Percentiles rank a stretch among this genome's conserved stretches.
phyloP scores from a whole-genome alignment of 1,140 invertebrate genomes.

The Drosophila sproati region DNA sequence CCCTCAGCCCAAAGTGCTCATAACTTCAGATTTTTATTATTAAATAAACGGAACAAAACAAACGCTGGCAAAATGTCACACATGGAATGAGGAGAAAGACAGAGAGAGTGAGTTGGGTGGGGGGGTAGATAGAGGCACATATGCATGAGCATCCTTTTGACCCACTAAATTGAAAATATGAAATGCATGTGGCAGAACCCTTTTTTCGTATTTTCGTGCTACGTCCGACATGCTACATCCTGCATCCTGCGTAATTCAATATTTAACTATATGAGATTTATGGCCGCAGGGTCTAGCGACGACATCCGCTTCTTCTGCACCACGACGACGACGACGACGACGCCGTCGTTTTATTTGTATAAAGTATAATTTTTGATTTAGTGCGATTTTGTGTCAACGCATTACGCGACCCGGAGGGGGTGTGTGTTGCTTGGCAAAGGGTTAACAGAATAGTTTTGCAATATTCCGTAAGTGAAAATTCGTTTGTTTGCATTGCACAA shows the following conservation, averaged over 20 bases:
- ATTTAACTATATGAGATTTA: constrained; percentile 84
- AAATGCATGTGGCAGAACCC: constrained; percentile 46
- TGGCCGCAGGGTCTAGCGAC: constrained; percentile 66
- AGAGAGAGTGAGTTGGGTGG: background rate
- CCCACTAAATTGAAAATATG: constrained; percentile 74
- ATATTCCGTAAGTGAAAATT: constrained; percentile 64
- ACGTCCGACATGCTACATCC: constrained; percentile 15
- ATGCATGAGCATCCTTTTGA: constrained; percentile 64
- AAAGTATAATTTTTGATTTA: constrained; percentile 83
- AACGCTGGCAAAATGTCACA: constrained; percentile 68
- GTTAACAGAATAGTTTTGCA: constrained; percentile 76
- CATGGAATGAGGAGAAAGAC: constrained; percentile 17
- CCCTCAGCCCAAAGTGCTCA: constrained; percentile 50
- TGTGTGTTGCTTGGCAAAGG: constrained; percentile 33
- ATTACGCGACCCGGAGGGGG: constrained; percentile 6
- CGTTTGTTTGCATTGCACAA: constrained; percentile 57
- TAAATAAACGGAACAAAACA: constrained; percentile 76
- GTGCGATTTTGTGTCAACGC: constrained; percentile 78
- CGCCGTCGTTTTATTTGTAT: constrained; percentile 65
- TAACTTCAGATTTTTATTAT: constrained; percentile 82
- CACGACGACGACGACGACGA: background rate
- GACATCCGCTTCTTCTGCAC: constrained; percentile 49
- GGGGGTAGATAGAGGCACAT: constrained; percentile 30
- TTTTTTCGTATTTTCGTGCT: constrained; percentile 28
- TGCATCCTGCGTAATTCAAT: constrained; percentile 80